Evolutionary conservation across 2,797 vertebrate species (phyloP), one percentile per base, ranked within the genome.

Genomic region (Oreonectes daqikongensis): DNA sequence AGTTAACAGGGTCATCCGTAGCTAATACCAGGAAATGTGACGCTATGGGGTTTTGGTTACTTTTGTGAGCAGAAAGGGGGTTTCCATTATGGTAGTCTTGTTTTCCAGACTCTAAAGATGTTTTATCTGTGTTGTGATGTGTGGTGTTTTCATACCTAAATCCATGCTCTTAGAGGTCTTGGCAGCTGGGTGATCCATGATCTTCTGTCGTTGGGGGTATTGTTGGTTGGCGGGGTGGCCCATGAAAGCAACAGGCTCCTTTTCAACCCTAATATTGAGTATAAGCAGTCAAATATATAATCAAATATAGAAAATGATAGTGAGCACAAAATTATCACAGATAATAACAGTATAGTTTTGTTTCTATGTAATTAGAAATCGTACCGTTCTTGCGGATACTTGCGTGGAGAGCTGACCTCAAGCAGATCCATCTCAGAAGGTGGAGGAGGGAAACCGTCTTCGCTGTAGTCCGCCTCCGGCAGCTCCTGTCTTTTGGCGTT

Each of bases 111-210:
- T 20, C 12, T 38, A 22, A 69, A 9, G 7, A 12, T 32, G 30
- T 60, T 61, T 24, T 11, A 4, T 55, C 55, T 28, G 55, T 20
- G 18, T 28, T 15, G 52, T 57, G 10, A 12, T 18, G n/a, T 22
- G 12, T 5, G 46, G n/a, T 53, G 57, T 18, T 1, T n/a, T 15
- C 94, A 93, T 90, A 96, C 96, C 94, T 64, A 96, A 88, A 87
- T 97, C 96, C 95, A 97, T 96, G 93, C 95, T 96, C 87, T 96
- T 97, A 26, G 95, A 97, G 44, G 92, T 84, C 88, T 95, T 93
- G 86, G 92, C 91, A 85, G 93, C 40, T 90, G 94, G 70, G 78
- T 65, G 84, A 89, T 94, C 92, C 85, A 85, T 24, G 40, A 10
- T 35, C 81, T 72, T 2, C 63, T 69, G 69, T 17, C 20, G 65